phyloP scores from a whole-genome alignment of 2,888 invertebrate species.

The Toxonevra muliebris region DNA sequence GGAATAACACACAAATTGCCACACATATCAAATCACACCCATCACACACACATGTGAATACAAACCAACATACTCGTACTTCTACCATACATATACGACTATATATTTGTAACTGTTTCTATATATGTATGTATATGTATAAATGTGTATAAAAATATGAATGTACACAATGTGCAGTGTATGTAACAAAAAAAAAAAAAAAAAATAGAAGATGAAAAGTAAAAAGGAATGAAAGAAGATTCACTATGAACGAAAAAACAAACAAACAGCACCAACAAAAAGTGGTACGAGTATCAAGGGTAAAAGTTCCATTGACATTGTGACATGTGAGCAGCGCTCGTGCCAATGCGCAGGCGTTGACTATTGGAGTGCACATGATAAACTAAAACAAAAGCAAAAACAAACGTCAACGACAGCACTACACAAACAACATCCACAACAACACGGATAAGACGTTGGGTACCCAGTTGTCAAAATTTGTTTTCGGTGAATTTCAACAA shows the following conservation, averaged over 20 bases:
- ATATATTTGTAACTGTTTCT: too few relatives aligned
- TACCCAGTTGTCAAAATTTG: background rate
- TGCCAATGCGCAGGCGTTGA: slow-evolving; percentile 24
- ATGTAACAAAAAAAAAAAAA: too few relatives aligned
- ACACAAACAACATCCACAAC: background rate
- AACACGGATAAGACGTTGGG: background rate
- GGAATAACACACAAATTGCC: slow-evolving; percentile 35
- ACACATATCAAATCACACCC: slow-evolving; percentile 8
- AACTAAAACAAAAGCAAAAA: background rate
- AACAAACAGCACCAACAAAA: too few relatives aligned
- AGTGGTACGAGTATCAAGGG: slow-evolving; percentile 26
- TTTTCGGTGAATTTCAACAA: slow-evolving; percentile 8
- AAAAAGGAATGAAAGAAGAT: slow-evolving; percentile 11
- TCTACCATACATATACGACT: too few relatives aligned
- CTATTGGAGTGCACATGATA: background rate
- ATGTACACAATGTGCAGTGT: too few relatives aligned
- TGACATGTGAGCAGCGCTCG: slow-evolving; percentile 16
- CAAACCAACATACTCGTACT: too few relatives aligned
- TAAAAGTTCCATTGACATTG: slow-evolving; percentile 54
- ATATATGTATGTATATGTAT: too few relatives aligned
- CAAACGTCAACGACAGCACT: background rate
- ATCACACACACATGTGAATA: too few relatives aligned
- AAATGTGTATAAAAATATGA: too few relatives aligned
- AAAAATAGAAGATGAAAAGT: background rate
- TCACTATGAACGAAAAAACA: background rate